Percentiles rank a stretch among this genome's conserved stretches.
These are phyloP conservation scores for Aleiodes leptofemur DNA, from an alignment of 2,888 invertebrate genomes.

Conservation along the genomic window DNA sequence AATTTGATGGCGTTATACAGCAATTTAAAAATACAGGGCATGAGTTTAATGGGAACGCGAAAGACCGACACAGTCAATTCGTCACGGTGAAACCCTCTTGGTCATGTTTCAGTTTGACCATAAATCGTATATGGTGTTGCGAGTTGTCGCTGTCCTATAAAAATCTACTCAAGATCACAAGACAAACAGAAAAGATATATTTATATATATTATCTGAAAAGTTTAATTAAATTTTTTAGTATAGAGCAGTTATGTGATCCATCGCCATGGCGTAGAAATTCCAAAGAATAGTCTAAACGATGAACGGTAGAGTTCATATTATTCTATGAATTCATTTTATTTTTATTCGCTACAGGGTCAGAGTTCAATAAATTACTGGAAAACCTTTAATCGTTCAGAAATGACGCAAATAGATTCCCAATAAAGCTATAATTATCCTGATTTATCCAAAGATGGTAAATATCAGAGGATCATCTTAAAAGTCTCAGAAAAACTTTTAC, in stretches of 20 bases:
- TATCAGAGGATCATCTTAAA: constrained; percentile 52
- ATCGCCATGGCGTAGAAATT: too few relatives aligned
- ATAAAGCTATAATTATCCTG: constrained; percentile 27
- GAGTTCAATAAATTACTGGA: constrained; percentile 6
- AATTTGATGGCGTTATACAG: constrained; percentile 43
- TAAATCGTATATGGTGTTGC: constrained; percentile 58
- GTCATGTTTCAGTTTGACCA: constrained; percentile 42
- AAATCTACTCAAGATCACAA: constrained; percentile 46
- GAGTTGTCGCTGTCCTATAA: constrained; percentile 59
- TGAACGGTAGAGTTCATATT: background rate
- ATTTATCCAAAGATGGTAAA: constrained; percentile 35
- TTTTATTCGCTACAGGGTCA: background rate
- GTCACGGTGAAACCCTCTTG: background rate
- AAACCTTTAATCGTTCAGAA: background rate
- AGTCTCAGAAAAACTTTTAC: background rate
- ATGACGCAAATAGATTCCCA: constrained; percentile 14
- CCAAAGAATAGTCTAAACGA: too few relatives aligned
- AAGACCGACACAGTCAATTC: background rate
- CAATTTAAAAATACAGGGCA: constrained; percentile 30
- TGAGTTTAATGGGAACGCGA: constrained; percentile 15
- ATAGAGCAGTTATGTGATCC: too few relatives aligned
- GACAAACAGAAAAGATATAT: constrained; percentile 1
- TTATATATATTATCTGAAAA: too few relatives aligned
- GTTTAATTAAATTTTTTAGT: too few relatives aligned
- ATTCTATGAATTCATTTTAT: background rate